These are phyloP conservation scores for Manis javanica DNA, from an alignment of 2,797 vertebrate genomes.

Conservation along the genomic window DNA sequence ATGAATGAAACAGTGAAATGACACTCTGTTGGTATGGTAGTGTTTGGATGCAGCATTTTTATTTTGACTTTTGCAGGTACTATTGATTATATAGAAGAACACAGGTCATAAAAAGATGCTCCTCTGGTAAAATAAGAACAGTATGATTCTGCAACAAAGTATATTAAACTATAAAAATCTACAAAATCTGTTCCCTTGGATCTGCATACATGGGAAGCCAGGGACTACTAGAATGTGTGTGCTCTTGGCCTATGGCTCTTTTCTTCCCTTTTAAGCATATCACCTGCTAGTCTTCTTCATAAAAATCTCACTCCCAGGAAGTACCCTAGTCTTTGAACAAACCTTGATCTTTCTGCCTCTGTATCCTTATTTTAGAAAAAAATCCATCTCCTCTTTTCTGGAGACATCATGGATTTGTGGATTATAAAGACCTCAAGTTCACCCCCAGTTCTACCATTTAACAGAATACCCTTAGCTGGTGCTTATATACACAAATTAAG, in stretches of 20 bases:
- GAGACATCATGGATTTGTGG: not conserved
- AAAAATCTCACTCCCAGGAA: not conserved
- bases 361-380: constrained; percentile 15
- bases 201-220: not conserved
- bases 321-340: not conserved
- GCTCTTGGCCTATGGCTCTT: not conserved
- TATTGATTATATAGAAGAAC: not conserved
- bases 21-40: not conserved
- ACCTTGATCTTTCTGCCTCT: not conserved
- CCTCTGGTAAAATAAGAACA: not conserved
- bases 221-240: not conserved
- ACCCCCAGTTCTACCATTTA: not conserved
- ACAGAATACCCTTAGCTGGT: not conserved
- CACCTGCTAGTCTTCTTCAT: not conserved
- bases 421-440: not conserved
- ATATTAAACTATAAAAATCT: not conserved
- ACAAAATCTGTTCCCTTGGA: not conserved
- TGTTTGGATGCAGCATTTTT: not conserved
- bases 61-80: not conserved
- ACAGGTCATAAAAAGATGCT: not conserved
- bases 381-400: not conserved
- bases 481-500: not conserved
- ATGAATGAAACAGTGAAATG: not conserved
- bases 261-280: not conserved
- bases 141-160: not conserved